These are phyloP conservation scores for Zoroaster sp. DNA, from an alignment of 53 echinoderm and acorn worm species.

Conservation along the genomic window DNA sequence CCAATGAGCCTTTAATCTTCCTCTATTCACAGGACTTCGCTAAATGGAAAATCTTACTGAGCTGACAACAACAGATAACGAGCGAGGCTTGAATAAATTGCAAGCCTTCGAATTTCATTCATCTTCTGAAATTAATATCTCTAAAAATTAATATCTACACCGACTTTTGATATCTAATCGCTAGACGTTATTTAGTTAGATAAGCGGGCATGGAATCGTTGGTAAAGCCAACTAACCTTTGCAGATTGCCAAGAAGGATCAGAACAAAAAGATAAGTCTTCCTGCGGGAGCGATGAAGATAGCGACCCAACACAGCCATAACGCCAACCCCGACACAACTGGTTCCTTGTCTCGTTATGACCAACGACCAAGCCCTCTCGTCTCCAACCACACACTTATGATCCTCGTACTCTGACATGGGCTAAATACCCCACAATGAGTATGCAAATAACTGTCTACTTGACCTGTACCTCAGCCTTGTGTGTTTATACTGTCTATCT, in stretches of 20 bases:
- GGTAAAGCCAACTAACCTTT: neutral
- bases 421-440: constrained; percentile 55
- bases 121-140: too few relatives aligned
- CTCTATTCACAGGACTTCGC: neutral
- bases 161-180: neutral
- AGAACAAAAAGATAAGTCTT: constrained; percentile 33
- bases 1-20: neutral
- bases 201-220: neutral
- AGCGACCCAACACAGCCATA: constrained; percentile 2
- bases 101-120: neutral
- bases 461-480: constrained; percentile 6
- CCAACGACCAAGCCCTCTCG: neutral
- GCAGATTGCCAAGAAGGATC: constrained; percentile 10
- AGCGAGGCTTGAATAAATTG: neutral
- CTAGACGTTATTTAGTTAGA: neutral
- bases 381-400: constrained; percentile 4
- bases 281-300: neutral
- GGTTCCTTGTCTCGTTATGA: too few relatives aligned
- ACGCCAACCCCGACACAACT: neutral
- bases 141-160: neutral
- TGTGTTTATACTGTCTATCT: constrained; percentile 23
- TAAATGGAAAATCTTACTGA: neutral
- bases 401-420: constrained; percentile 4
- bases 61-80: neutral
- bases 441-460: constrained; percentile 44